Evolutionary conservation across 2,888 invertebrate species (phyloP).

Genomic region (Andrena minutula): DNA sequence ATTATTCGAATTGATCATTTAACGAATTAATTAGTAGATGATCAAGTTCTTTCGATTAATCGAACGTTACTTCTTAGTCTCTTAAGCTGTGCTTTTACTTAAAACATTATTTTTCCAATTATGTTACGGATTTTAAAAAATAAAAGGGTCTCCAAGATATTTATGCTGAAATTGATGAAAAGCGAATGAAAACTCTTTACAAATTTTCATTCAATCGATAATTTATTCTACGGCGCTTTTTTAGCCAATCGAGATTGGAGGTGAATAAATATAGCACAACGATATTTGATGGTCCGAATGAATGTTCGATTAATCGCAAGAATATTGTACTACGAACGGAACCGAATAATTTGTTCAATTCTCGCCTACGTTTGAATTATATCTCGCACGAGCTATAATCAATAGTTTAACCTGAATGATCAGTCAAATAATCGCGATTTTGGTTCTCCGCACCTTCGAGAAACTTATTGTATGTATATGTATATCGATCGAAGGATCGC

Average conservation of each 20-base stretch:
- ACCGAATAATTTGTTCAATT: neutral
- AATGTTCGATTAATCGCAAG: neutral
- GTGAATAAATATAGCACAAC: too few relatives aligned
- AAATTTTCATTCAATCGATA: neutral
- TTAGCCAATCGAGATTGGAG: too few relatives aligned
- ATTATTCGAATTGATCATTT: slow-evolving; percentile 50
- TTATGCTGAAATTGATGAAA: neutral
- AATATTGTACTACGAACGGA: neutral
- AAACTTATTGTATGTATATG: slow-evolving; percentile 63
- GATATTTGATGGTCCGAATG: neutral
- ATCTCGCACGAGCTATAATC: neutral
- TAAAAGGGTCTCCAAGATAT: neutral
- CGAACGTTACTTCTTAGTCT: slow-evolving; percentile 15
- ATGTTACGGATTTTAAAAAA: too few relatives aligned
- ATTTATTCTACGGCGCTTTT: too few relatives aligned
- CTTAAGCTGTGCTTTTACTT: slow-evolving; percentile 50
- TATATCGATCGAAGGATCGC: slow-evolving; percentile 61
- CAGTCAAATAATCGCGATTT: slow-evolving; percentile 48
- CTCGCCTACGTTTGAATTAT: slow-evolving; percentile 9
- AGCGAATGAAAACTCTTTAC: neutral
- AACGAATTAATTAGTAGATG: slow-evolving; percentile 20
- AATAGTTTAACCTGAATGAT: slow-evolving; percentile 12
- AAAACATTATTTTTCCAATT: neutral
- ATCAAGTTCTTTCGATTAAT: slow-evolving; percentile 21
- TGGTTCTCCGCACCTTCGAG: slow-evolving; percentile 51